phyloP scores from a whole-genome alignment of 2,888 invertebrate species.

The Deilephila porcellus region DNA sequence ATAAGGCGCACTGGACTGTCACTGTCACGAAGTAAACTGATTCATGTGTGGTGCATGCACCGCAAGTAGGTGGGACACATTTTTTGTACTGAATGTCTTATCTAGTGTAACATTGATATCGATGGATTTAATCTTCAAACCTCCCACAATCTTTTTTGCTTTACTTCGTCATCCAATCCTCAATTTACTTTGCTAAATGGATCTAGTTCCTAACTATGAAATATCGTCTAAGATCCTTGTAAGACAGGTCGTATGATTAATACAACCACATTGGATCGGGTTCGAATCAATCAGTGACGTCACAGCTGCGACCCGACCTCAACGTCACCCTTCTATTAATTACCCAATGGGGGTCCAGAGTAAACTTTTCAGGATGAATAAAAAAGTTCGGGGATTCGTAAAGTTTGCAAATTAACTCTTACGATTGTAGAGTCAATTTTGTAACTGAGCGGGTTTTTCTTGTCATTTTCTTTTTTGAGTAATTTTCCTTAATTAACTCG shows the following conservation, averaged over 20 bases:
- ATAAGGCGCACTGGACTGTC: too few relatives aligned
- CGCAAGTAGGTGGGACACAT: too few relatives aligned
- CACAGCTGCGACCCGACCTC: conserved; percentile 53
- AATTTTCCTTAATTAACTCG: neutral
- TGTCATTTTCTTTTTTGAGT: neutral
- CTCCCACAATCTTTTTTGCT: neutral
- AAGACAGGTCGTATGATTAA: conserved; percentile 59
- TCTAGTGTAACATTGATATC: too few relatives aligned
- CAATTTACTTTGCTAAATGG: neutral
- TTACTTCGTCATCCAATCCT: neutral
- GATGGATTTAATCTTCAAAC: too few relatives aligned
- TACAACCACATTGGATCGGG: conserved; percentile 48
- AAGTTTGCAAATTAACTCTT: neutral
- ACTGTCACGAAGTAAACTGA: too few relatives aligned
- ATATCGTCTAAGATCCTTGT: conserved; percentile 36
- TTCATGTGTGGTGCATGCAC: too few relatives aligned
- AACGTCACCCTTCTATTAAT: conserved; percentile 49
- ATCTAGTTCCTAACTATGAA: neutral
- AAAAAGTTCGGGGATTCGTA: neutral
- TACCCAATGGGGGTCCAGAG: conserved; percentile 32
- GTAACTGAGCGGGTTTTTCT: neutral
- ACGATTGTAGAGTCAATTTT: neutral
- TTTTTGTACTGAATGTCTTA: too few relatives aligned
- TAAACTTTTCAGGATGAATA: neutral
- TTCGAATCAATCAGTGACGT: conserved; percentile 68